Conservation (phyloP, 2,113 vertebrate genomes). For the Oryzias woworae region DNA sequence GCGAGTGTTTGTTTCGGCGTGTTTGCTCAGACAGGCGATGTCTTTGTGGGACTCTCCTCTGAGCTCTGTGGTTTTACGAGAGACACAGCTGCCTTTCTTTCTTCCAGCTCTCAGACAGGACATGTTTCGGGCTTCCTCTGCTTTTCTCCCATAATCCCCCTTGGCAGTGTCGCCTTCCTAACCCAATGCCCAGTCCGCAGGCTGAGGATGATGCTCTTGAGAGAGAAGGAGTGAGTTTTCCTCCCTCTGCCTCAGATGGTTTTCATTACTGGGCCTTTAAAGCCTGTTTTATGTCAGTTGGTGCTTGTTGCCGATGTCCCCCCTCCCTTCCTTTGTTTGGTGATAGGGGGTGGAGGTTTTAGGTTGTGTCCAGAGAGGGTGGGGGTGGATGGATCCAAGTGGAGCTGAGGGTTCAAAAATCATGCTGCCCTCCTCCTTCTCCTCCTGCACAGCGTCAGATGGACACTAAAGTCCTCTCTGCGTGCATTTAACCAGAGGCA, state of each 20-base stretch:
- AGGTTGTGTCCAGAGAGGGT: conserved; percentile 45
- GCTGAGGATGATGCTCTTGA: conserved; percentile 42
- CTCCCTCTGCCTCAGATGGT: conserved; percentile 76
- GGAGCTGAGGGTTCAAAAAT: conserved; percentile 32
- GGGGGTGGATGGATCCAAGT: conserved; percentile 37
- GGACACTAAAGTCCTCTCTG: conserved; percentile 41
- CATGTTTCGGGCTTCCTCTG: conserved; percentile 56
- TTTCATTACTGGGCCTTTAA: conserved; percentile 80
- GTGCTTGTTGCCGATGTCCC: conserved; percentile 69
- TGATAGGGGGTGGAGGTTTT: conserved; percentile 50
- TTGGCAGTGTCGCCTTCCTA: conserved; percentile 43
- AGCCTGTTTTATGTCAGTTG: conserved; percentile 79
- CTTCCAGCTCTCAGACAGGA: conserved; percentile 52
- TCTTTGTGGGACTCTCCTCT: conserved; percentile 49
- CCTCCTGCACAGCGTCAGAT: conserved; percentile 31
- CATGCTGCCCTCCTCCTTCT: conserved; percentile 39
- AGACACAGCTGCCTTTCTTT: conserved; percentile 55
- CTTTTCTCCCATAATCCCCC: conserved; percentile 59
- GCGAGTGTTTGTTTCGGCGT: conserved; percentile 57
- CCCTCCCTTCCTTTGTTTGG: conserved; percentile 63
- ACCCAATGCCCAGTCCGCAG: conserved; percentile 43
- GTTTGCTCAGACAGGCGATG: conserved; percentile 41
- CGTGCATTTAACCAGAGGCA: conserved; percentile 54
- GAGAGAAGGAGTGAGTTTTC: conserved; percentile 28
- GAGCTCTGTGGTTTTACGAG: conserved; percentile 33